A percentile compares a stretch with the other conserved stretches of the same genome.
Evolutionary conservation across 2,113 vertebrate genomes (phyloP).

Genomic region (Glareola pratincola): DNA sequence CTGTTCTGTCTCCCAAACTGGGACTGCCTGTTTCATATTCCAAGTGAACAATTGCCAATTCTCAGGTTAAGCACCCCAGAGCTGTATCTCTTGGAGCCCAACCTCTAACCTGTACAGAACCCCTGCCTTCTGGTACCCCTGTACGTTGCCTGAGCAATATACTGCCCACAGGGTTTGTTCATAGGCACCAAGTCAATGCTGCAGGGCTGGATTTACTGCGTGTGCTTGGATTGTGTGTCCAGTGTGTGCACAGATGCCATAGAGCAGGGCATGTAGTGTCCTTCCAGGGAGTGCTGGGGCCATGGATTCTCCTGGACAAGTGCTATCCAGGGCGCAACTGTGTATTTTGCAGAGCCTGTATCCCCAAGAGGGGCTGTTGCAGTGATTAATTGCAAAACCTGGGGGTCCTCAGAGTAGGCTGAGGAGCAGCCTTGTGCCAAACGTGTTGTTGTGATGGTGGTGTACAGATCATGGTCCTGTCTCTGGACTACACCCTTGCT

Average conservation of each 20-base stretch:
- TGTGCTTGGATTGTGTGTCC: neutral
- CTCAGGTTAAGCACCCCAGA: neutral
- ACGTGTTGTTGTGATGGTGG: rapidly evolving
- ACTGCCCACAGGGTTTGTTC: neutral
- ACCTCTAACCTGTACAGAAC: neutral
- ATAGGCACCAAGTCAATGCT: neutral
- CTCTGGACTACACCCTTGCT: neutral
- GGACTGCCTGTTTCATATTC: neutral
- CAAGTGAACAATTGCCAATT: neutral
- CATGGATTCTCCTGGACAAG: neutral
- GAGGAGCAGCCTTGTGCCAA: neutral
- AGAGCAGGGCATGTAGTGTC: neutral
- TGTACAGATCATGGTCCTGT: neutral
- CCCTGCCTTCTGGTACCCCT: neutral
- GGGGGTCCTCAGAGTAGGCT: neutral
- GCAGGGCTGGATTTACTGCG: neutral
- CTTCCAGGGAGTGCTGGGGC: neutral
- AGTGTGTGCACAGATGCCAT: neutral
- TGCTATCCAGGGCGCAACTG: neutral
- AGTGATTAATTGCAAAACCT: neutral
- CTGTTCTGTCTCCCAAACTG: neutral
- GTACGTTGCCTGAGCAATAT: rapidly evolving
- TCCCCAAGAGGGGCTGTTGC: neutral
- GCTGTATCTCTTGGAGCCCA: neutral
- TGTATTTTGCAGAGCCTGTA: neutral